These are phyloP conservation scores for Python bivittatus DNA, from an alignment of 2,113 vertebrate species.

Conservation along the genomic window DNA sequence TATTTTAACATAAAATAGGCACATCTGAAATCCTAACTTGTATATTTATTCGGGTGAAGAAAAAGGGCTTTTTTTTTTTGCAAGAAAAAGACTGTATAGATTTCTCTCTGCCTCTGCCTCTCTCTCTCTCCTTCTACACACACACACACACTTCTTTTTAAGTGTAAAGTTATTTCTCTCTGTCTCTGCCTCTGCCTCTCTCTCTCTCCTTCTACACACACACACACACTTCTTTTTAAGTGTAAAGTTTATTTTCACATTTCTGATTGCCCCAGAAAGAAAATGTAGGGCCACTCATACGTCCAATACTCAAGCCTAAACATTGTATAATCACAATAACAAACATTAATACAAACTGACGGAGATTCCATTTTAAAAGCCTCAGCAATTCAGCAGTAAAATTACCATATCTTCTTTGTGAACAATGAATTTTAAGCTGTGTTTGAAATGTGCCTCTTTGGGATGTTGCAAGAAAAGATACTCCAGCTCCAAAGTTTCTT, in stretches of 20 bases:
- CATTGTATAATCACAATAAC: conserved; percentile 73
- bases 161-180: conserved; percentile 72
- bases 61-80: conserved; percentile 41
- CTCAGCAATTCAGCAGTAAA: conserved; percentile 45
- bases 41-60: conserved; percentile 71
- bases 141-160: conserved; percentile 64
- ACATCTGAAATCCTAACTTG: conserved; percentile 69
- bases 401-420: conserved; percentile 27
- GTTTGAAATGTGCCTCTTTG: conserved; percentile 53
- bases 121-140: conserved; percentile 5
- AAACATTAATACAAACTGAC: conserved; percentile 80
- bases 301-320: conserved; percentile 71
- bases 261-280: conserved; percentile 75
- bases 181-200: conserved; percentile 61
- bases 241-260: conserved; percentile 80
- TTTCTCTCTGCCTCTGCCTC: conserved; percentile 56
- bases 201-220: neutral
- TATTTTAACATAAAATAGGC: conserved; percentile 74
- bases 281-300: conserved; percentile 50
- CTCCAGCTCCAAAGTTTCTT: conserved; percentile 28
- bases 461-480: neutral
- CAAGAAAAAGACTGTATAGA: conserved; percentile 23
- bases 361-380: conserved; percentile 66
- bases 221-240: conserved; percentile 66
- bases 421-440: conserved; percentile 50